Evolutionary conservation across 2,113 vertebrate species (phyloP).

Genomic region (Siphamia tubifer): DNA sequence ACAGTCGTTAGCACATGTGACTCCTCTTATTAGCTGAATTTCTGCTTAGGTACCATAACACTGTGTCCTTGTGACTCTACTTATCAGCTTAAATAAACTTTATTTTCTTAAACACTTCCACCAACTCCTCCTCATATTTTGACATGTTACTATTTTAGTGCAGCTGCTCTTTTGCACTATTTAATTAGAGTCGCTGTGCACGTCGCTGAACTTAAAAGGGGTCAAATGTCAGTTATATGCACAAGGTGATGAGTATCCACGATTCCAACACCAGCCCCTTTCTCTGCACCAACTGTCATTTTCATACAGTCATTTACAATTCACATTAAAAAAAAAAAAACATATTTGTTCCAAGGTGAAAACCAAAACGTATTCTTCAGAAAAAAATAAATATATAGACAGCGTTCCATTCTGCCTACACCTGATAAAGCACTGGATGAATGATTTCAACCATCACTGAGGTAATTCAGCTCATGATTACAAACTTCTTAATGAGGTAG

Average conservation of each 20-base stretch:
- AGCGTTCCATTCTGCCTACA: background rate
- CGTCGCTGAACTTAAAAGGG: constrained; percentile 9
- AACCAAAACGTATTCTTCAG: too few relatives aligned
- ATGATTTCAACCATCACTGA: background rate
- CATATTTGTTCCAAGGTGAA: too few relatives aligned
- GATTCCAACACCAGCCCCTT: background rate
- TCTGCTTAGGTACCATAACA: constrained; percentile 25
- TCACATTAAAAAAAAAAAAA: too few relatives aligned
- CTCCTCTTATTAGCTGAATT: constrained; percentile 45
- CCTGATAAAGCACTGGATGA: background rate
- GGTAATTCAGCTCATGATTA: background rate
- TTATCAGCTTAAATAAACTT: constrained; percentile 2
- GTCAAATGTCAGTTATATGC: constrained; percentile 2
- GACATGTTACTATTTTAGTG: background rate
- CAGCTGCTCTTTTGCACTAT: background rate
- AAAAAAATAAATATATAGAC: too few relatives aligned
- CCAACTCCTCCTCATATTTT: background rate
- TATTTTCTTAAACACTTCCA: constrained; percentile 19
- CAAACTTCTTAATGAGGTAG: background rate
- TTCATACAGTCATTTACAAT: too few relatives aligned
- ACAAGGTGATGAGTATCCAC: background rate
- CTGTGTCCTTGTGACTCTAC: constrained; percentile 20
- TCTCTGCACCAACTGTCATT: too few relatives aligned
- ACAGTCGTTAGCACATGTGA: constrained; percentile 43
- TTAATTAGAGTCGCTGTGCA: constrained; percentile 8